Percentiles rank a stretch among this genome's conserved stretches.
Evolutionary conservation across 2,888 invertebrate genomes (phyloP).

Genomic region (Plebejus anna): DNA sequence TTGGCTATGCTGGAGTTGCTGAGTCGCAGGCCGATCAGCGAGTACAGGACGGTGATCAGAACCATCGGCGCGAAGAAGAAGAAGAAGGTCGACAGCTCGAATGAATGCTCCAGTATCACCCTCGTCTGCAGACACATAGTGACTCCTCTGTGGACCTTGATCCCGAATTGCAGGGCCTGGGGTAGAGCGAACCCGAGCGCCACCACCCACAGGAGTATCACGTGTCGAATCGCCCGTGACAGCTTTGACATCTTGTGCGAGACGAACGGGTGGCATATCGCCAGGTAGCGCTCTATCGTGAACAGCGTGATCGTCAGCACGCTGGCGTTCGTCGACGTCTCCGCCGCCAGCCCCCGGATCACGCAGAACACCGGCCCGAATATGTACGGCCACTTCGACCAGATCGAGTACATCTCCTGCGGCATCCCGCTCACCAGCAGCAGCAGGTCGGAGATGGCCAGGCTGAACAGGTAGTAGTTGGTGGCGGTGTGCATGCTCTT

Average conservation of each 20-base stretch:
- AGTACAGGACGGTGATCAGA: constrained; percentile 86
- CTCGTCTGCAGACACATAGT: constrained; percentile 72
- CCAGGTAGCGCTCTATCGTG: constrained; percentile 86
- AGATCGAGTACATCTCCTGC: constrained; percentile 88
- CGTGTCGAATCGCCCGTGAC: constrained; percentile 89
- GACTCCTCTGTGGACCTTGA: constrained; percentile 60
- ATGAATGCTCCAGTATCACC: constrained; percentile 80
- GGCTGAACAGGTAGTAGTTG: constrained; percentile 90
- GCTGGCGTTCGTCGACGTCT: constrained; percentile 89
- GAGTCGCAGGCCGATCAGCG: constrained; percentile 82
- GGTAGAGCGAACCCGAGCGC: constrained; percentile 87
- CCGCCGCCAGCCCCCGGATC: constrained; percentile 87
- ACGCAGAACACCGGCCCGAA: constrained; percentile 91
- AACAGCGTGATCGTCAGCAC: constrained; percentile 90
- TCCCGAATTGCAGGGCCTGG: constrained; percentile 78
- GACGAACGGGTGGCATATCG: constrained; percentile 82
- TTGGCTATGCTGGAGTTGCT: constrained; percentile 65
- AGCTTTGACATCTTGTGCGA: constrained; percentile 93
- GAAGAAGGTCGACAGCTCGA: constrained; percentile 84
- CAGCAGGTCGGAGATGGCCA: constrained; percentile 91
- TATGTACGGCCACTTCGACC: constrained; percentile 87
- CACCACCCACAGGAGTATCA: constrained; percentile 89
- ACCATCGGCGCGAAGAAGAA: constrained; percentile 90
- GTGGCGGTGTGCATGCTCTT: constrained; percentile 91
- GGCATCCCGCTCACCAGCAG: constrained; percentile 89